These are phyloP conservation scores for Esperia sulphurella DNA, from an alignment of 2,888 invertebrate genomes.

Conservation along the genomic window DNA sequence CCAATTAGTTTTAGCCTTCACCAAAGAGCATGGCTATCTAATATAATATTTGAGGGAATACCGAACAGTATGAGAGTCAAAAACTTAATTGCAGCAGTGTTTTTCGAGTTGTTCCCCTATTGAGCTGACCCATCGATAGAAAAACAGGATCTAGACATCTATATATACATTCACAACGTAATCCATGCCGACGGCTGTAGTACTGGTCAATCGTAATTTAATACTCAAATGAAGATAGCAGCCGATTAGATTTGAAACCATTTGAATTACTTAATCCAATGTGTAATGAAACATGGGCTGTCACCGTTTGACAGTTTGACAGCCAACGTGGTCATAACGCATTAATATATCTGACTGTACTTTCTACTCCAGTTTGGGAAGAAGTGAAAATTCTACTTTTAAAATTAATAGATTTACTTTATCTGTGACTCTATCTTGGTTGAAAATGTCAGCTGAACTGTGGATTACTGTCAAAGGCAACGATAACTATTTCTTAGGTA, in stretches of 20 bases:
- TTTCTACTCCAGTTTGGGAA: conserved; percentile 12
- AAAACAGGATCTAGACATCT: not conserved
- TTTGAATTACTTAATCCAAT: conserved; percentile 16
- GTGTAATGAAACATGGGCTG: conserved; percentile 26
- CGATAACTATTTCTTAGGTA: no score
- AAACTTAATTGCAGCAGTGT: no score
- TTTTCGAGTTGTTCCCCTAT: no score
- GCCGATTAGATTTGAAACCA: not conserved
- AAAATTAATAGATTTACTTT: not conserved
- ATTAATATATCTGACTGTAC: conserved; percentile 18
- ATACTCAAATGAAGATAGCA: not conserved
- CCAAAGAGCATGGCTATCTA: no score
- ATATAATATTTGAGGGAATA: no score
- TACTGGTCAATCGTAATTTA: not conserved
- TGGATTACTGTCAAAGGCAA: not conserved
- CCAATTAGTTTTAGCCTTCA: no score
- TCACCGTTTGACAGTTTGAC: conserved; percentile 34
- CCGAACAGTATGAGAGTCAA: no score
- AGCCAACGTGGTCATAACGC: conserved; percentile 20
- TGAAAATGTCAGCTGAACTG: not conserved
- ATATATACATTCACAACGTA: not conserved
- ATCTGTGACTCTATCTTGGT: not conserved
- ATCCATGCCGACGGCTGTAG: not conserved
- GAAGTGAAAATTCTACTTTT: not conserved
- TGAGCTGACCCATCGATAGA: no score